Percentiles rank a stretch among this genome's conserved stretches.
These are phyloP conservation scores for Sebastes schlegelii DNA, from an alignment of 2,113 vertebrate genomes.

Conservation along the genomic window DNA sequence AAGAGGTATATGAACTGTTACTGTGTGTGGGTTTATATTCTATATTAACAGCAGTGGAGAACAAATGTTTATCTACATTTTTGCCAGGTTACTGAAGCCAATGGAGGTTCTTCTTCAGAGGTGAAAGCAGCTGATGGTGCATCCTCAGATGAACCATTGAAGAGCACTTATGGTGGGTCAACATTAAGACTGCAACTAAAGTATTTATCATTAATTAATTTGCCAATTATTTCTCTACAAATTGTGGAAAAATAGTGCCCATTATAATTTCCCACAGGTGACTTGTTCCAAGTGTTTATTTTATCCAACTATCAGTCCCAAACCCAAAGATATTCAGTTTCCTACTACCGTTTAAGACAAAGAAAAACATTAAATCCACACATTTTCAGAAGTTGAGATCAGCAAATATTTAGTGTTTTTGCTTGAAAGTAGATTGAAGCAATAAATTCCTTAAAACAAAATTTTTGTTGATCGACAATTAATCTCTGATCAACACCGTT, in stretches of 20 bases:
- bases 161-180: constrained; percentile 55
- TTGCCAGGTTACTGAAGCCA: constrained; percentile 60
- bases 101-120: constrained; percentile 53
- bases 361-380: neutral
- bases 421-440: neutral
- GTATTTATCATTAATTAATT: neutral
- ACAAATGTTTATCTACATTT: neutral
- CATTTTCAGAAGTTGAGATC: neutral
- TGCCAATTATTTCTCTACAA: neutral
- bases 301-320: neutral
- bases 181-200: too few species aligned
- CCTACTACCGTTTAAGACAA: neutral
- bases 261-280: neutral
- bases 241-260: neutral
- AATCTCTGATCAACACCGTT: neutral
- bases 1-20: constrained; percentile 70
- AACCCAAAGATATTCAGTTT: neutral
- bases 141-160: constrained; percentile 61
- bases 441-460: neutral
- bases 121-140: constrained; percentile 49
- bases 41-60: neutral
- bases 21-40: neutral
- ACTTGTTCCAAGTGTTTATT: neutral
- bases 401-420: neutral
- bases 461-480: neutral